Base-by-base conservation (phyloP, 2,888 invertebrate species). In the Leptothorax acervorum region DNA sequence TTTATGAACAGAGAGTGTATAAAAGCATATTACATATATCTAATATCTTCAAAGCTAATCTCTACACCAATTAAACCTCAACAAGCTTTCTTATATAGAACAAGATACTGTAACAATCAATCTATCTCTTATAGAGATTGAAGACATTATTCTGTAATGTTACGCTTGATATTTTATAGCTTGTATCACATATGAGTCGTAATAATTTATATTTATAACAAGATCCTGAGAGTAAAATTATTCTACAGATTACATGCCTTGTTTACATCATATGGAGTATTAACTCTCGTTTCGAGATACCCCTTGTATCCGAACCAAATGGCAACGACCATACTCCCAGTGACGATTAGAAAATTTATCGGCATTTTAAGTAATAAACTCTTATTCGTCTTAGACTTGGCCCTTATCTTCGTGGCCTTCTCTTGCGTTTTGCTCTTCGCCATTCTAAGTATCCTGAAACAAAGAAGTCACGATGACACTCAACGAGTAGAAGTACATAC, bases 261-360 rank as follows among this genome's bases (percentile, higher is more conserved):
- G 88, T 97, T 96, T 89, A 96, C 96, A 92, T 97, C 97, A 88
- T 97, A 97, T 0, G 98, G 98, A 0, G 98, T 98, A 94, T 98
- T 98, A 0, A 99, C 98, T 89, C 98, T 96, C 0, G 98, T 98
- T 95, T 98, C 98, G 86, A 98, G 94, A 93, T 98, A 98, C 1
- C 98, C 98, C 92, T 97, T 95, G 90, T 97, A 97, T 74, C 97
- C 97, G 89, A 97, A 97, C 93, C 97, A 97, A 0, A 96, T 96
- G 2, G 98, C 98, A 73, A 98, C 95, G 0, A 95, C 94, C 82
- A 98, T 95, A 89, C 97, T 97, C 15, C 95, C 93, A 65, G 91
- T 83, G 35, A 93, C 92, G 35, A 94, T 84, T 48, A 93, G 85
- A 48, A 91, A 92, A 68, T 93, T 93, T 15, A 93, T 60, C 6